Evolutionary conservation across 2,113 vertebrate genomes (phyloP).

Genomic region (Blennius ocellaris): DNA sequence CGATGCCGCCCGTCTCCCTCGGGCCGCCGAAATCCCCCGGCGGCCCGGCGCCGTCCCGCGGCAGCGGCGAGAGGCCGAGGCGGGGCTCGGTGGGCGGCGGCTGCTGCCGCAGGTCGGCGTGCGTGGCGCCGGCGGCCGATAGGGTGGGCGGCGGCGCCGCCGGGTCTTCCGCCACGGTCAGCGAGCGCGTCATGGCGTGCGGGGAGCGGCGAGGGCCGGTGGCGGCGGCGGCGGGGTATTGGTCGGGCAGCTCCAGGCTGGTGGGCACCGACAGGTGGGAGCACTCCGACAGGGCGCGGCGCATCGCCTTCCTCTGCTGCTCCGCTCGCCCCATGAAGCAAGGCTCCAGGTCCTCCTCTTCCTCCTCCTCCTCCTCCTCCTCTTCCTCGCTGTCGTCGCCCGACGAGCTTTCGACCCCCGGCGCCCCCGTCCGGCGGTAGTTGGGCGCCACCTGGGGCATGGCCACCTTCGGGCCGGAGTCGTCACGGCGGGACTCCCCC

Average conservation of each 20-base stretch:
- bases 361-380: constrained; percentile 66
- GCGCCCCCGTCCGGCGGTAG: constrained; percentile 72
- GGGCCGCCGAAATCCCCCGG: constrained; percentile 72
- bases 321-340: constrained; percentile 81
- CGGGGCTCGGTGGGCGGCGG: constrained; percentile 53
- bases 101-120: constrained; percentile 68
- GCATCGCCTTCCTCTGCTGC: constrained; percentile 91
- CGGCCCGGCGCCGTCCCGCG: constrained; percentile 62
- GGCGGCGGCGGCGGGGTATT: constrained; percentile 86
- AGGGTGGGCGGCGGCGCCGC: constrained; percentile 68
- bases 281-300: constrained; percentile 94
- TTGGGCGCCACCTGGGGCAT: constrained; percentile 78
- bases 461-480: constrained; percentile 54
- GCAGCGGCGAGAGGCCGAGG: constrained; percentile 63
- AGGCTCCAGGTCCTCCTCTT: constrained; percentile 71
- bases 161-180: constrained; percentile 89
- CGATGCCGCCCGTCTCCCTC: constrained; percentile 64
- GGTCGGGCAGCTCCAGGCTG: constrained; percentile 88
- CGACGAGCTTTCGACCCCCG: constrained; percentile 52
- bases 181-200: constrained; percentile 86
- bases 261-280: constrained; percentile 93
- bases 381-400: constrained; percentile 74
- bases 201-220: constrained; percentile 75
- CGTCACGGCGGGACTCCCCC: constrained; percentile 66
- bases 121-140: constrained; percentile 67